Evolutionary conservation across 92 coral and sea anemone genomes (phyloP).

Genomic region (Blastomussa wellsi): DNA sequence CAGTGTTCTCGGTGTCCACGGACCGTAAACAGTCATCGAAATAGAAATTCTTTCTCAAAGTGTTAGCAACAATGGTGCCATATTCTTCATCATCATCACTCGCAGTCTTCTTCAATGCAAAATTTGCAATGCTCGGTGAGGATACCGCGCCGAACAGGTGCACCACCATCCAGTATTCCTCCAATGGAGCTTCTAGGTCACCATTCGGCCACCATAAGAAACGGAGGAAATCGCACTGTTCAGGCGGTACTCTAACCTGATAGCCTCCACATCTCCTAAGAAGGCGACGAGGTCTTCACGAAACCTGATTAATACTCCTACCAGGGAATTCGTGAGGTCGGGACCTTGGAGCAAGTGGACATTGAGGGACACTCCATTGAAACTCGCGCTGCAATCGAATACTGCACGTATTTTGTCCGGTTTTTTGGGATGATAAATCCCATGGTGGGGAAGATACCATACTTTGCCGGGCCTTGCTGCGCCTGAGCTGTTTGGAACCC

Average conservation of each 20-base stretch:
- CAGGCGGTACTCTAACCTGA: constrained; percentile 50
- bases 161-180: constrained; percentile 59
- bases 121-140: too few species aligned
- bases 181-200: constrained; percentile 23
- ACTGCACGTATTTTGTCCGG: too few species aligned
- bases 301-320: constrained; percentile 45
- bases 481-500: too few species aligned
- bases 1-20: constrained; percentile 31
- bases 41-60: too few species aligned
- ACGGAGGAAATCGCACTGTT: constrained; percentile 44
- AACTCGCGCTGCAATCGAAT: constrained; percentile 58
- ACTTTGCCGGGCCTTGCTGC: too few species aligned
- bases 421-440: too few species aligned
- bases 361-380: constrained; percentile 58
- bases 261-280: constrained; percentile 66
- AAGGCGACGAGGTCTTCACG: constrained; percentile 61
- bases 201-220: constrained; percentile 58
- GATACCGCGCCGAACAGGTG: constrained; percentile 60
- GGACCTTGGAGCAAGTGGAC: constrained; percentile 58
- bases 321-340: constrained; percentile 52
- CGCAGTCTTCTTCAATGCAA: constrained; percentile 46
- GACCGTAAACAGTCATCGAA: constrained; percentile 66
- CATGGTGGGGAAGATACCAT: constrained; percentile 1
- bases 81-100: constrained; percentile 39
- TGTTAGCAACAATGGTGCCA: constrained; percentile 31